phyloP scores from a whole-genome alignment of 2,113 vertebrate species.

The Oncorhynchus clarkii region DNA sequence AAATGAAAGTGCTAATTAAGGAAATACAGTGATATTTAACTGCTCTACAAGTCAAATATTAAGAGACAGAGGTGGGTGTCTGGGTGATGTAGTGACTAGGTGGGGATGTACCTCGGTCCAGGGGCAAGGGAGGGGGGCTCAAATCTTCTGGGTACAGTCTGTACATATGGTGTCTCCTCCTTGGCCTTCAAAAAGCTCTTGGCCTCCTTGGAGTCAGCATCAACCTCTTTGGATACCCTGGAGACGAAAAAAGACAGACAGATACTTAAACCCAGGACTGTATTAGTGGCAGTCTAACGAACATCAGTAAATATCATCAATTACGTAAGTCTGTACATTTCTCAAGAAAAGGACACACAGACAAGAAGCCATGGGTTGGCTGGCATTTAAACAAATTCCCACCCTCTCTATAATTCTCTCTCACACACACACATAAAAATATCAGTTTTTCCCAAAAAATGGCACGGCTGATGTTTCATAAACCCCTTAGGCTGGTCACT shows the following conservation, averaged over 20 bases:
- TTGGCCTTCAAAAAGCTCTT: slow-evolving; percentile 82
- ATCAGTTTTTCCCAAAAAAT: too few relatives aligned
- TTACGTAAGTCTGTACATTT: too few relatives aligned
- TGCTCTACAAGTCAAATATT: neutral
- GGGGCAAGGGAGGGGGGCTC: slow-evolving; percentile 16
- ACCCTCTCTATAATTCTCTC: too few relatives aligned
- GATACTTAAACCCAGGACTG: too few relatives aligned
- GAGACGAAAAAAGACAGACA: slow-evolving; percentile 16
- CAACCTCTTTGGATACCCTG: slow-evolving; percentile 93
- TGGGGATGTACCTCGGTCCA: slow-evolving; percentile 59
- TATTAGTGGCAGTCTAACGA: too few relatives aligned
- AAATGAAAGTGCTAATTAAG: neutral
- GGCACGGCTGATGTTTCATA: neutral
- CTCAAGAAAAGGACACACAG: neutral
- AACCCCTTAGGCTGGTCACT: too few relatives aligned
- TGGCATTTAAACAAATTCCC: too few relatives aligned
- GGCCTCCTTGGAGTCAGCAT: slow-evolving; percentile 86
- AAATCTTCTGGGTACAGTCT: neutral
- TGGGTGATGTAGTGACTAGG: neutral
- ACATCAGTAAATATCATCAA: too few relatives aligned
- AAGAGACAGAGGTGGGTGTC: neutral
- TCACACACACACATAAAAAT: too few relatives aligned
- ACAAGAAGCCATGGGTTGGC: too few relatives aligned
- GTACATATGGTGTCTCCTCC: slow-evolving; percentile 19
- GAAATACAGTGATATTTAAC: neutral